Base-by-base conservation (phyloP, 2,888 invertebrate species). In the Drosophila paranaensis region DNA sequence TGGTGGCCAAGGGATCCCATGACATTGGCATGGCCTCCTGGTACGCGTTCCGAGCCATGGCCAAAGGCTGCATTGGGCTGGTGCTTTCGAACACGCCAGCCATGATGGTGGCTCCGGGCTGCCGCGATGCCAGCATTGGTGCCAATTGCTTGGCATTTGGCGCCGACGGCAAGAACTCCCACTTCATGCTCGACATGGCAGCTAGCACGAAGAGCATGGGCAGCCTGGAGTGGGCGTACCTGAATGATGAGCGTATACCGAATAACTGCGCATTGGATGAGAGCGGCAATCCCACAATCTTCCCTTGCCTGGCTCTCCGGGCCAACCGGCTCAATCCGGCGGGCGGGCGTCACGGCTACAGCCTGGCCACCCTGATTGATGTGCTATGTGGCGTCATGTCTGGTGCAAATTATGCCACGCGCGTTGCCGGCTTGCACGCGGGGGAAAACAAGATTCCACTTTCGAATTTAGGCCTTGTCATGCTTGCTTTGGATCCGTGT, bases 11-110 rank as follows among this genome's bases (percentile, higher is more conserved):
- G 16, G 54, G 65, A 5, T 81, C 85, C 4, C 71, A 82, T 56
- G 71, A 82, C 55, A 73, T 82, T 20, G 85, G 82, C 13, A 74
- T 82, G 79, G 85, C 82, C 6, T 58, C 77, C 13, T 82, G 82
- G 82, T 82, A 75, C 62, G 74, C 66, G 0, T 79, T 82, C 13
- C 70, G 77, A 1, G 86, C 86, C 10, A 71, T 82, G 64, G 51
- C 63, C 43, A 53, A 58, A 6, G 86, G 73, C 9, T 75, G 25
- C 4, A 54, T 77, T 8, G 79, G 85, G 0, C 20, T 82, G 8
- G 79, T 82, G 2, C 43, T 82, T 45, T 66, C 77, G 27, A 82
- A 82, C 40, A 54, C 72, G 3, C 51, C 77, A 6, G 80, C 86
- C 0, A 42, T 53, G 25, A 16, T 82, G 71, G 53, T 82, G 42